phyloP scores from a whole-genome alignment of 2,797 vertebrate genomes.

The Enteromius viviparus region DNA sequence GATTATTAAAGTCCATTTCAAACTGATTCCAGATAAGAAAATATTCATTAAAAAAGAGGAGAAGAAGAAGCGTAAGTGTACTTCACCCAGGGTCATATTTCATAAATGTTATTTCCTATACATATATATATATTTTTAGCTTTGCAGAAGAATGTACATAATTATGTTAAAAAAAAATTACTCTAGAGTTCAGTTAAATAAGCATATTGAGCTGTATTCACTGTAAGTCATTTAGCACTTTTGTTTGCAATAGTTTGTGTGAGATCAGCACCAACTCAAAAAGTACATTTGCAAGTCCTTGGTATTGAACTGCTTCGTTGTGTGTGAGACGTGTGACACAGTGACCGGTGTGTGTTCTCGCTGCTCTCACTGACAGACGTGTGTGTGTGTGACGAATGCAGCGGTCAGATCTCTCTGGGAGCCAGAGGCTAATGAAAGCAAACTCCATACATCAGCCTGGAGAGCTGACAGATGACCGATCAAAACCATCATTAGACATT shows the following conservation, averaged over 20 bases:
- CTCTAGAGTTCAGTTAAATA: neutral
- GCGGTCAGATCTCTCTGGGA: constrained; percentile 74
- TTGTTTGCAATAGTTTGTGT: neutral
- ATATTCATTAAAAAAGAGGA: neutral
- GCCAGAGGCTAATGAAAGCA: constrained; percentile 84
- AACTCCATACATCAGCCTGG: constrained; percentile 85
- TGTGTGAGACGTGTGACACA: neutral
- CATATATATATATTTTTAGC: neutral
- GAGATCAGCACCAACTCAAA: neutral
- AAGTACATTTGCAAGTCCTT: no score
- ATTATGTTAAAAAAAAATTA: no score
- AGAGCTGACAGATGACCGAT: constrained; percentile 88
- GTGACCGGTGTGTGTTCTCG: neutral
- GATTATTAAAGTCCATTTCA: neutral
- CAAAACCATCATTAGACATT: constrained; percentile 85
- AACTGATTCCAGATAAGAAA: neutral
- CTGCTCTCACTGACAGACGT: neutral
- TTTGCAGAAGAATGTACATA: neutral
- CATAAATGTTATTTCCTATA: neutral
- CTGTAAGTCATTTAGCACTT: neutral
- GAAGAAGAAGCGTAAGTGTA: neutral
- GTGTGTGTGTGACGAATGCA: constrained; percentile 39
- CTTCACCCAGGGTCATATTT: neutral
- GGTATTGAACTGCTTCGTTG: neutral
- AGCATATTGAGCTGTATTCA: neutral